phyloP scores from a whole-genome alignment of 2,888 invertebrate genomes.

The Nomada hirtipes region DNA sequence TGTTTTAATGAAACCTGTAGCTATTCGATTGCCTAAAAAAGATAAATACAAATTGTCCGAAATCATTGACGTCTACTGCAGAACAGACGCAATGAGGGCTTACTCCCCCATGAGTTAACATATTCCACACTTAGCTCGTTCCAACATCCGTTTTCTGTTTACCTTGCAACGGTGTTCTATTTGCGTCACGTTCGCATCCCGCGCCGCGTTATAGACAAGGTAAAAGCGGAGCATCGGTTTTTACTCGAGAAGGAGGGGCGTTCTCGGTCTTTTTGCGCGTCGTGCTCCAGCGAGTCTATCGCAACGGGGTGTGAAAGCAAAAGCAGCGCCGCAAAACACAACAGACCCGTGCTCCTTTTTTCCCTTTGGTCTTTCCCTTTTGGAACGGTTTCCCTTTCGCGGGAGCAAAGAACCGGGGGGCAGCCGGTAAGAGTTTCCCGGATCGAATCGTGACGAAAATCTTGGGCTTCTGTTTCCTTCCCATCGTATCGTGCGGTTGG shows the following conservation, averaged over 20 bases:
- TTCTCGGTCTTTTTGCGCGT: conserved; percentile 18
- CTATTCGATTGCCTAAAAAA: neutral
- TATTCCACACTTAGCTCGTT: conserved; percentile 24
- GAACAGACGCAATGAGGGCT: neutral
- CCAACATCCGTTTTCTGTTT: conserved; percentile 37
- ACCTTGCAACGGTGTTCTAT: conserved; percentile 48
- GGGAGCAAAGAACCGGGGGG: neutral
- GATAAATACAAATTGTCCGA: neutral
- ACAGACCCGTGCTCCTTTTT: neutral
- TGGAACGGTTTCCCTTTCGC: too few relatives aligned
- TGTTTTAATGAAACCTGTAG: neutral
- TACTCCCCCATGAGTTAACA: conserved; percentile 6
- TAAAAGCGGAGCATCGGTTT: conserved; percentile 49
- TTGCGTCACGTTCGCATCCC: conserved; percentile 37
- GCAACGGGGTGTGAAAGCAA: conserved; percentile 34
- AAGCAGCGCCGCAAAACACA: conserved; percentile 17
- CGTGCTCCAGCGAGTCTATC: conserved; percentile 12
- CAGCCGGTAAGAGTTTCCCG: neutral
- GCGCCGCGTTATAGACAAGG: conserved; percentile 13
- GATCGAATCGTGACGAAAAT: neutral
- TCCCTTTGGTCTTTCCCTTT: too few relatives aligned
- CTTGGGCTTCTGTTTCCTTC: neutral
- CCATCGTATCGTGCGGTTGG: neutral
- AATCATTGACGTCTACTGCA: neutral
- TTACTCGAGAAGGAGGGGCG: conserved; percentile 27